Base-by-base conservation (phyloP, 2,113 vertebrate genomes). In the Urocynchramus pylzowi region DNA sequence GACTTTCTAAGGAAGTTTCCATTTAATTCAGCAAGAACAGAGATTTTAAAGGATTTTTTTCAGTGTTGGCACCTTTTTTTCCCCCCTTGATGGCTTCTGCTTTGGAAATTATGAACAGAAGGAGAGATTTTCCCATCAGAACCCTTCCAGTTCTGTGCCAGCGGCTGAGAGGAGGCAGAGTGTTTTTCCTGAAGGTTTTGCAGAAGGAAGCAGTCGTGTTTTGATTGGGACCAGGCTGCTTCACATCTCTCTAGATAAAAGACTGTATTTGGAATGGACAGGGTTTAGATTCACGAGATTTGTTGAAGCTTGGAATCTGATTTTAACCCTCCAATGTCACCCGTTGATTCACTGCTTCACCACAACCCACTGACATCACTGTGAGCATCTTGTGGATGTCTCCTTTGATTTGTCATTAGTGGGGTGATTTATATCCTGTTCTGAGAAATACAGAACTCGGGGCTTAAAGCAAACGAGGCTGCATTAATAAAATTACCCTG, bases 291-390 rank as follows among this genome's bases (percentile, higher is more conserved):
- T 42, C 59, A 30, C 39, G 28, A 21, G 60, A 7, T 27, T 19
- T 76, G 64, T 81, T 44, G 24, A 69, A 92, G 61, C 42, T 42
- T 7, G 4, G 71, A 18, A 18, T 88, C 96, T 31, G 57, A 24
- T 61, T 88, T 95, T 89, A 81, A 68, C 47, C 90, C 84, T 93
- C 78, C 56, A 45, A 2, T 75, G 92, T 90, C 90, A 77, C 71
- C 23, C 94, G 39, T 91, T 97, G 97, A 98, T 96, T 95, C 81
- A 94, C 80, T 74, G 93, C 95, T 98, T 97, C 87, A 92, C 96
- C 97, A 93, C 93, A 68, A 68, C 44, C 31, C 50, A 49, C 97
- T 98, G 98, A 99, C 98, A 98, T 98, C 98, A 97, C 71, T 74
- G 45, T 28, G 97, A 98, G 91, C 93, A 79, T 79, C 91, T 81